Conservation (phyloP, 23 tunicate species). For the Ciona savignyi region DNA sequence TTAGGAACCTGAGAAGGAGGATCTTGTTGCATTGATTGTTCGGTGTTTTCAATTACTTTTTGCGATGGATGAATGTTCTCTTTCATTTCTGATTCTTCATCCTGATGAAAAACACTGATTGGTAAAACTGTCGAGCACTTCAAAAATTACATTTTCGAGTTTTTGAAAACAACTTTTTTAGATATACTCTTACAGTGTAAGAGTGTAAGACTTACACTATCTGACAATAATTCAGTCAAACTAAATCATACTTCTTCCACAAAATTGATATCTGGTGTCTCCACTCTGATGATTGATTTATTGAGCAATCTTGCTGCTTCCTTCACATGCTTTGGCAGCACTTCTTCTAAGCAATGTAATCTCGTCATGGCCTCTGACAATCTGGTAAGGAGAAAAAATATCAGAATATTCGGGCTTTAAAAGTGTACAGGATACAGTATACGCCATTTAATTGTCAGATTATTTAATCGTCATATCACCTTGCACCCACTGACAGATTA, state of each 20-base stretch:
- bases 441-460: no score
- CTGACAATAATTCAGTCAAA: no score
- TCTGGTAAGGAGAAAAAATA: no score
- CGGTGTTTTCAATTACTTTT: not conserved
- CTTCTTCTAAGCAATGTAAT: conserved; percentile 84
- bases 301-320: conserved; percentile 92
- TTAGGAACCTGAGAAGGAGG: not conserved
- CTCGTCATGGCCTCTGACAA: conserved; percentile 97
- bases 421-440: no score
- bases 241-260: conserved; percentile 24
- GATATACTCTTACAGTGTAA: no score
- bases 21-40: not conserved
- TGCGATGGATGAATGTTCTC: not conserved
- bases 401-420: no score
- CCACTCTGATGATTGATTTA: conserved; percentile 96
- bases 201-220: not conserved
- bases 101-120: not conserved
- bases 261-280: conserved; percentile 95
- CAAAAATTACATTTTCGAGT: no score
- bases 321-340: conserved; percentile 91
- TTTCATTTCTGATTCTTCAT: not conserved
- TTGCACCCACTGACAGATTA: no score
- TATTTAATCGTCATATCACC: no score
- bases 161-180: no score
- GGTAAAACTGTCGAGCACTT: no score